Evolutionary conservation across 2,797 vertebrate genomes (phyloP).

Genomic region (Tarsius wallacei): DNA sequence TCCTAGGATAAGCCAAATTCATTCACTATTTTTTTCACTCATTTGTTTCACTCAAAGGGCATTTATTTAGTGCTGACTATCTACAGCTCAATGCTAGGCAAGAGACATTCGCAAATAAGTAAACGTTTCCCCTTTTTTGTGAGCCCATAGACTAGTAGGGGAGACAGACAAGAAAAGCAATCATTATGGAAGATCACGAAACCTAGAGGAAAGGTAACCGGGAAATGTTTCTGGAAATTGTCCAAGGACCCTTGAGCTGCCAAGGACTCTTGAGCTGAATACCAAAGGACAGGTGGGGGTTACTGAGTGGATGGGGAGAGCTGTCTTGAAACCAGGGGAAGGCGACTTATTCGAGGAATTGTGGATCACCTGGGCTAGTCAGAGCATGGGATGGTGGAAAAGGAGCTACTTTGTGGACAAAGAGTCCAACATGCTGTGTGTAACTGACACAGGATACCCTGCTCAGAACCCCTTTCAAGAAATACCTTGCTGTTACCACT

Average conservation of each 20-base stretch:
- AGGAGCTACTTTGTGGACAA: not conserved
- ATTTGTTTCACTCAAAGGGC: not conserved
- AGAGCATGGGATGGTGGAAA: rapidly evolving
- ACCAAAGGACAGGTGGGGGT: no score
- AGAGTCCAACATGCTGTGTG: rapidly evolving
- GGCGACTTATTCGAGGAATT: not conserved
- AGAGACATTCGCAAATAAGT: not conserved
- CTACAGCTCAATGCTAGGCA: not conserved
- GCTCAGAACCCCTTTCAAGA: not conserved
- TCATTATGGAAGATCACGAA: rapidly evolving
- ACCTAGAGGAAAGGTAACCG: not conserved
- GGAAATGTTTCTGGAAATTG: not conserved
- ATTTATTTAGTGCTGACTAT: not conserved
- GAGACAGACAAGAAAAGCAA: not conserved
- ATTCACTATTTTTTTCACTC: not conserved
- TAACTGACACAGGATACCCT: rapidly evolving
- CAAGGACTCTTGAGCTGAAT: not conserved
- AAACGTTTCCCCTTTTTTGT: rapidly evolving
- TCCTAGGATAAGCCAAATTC: not conserved
- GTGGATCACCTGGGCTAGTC: not conserved
- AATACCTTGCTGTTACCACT: not conserved
- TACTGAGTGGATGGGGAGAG: not conserved
- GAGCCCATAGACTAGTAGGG: not conserved
- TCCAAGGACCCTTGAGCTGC: not conserved
- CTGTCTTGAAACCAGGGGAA: no score